Evolutionary conservation across 2,797 vertebrate genomes (phyloP).

Genomic region (Sylvia borin): DNA sequence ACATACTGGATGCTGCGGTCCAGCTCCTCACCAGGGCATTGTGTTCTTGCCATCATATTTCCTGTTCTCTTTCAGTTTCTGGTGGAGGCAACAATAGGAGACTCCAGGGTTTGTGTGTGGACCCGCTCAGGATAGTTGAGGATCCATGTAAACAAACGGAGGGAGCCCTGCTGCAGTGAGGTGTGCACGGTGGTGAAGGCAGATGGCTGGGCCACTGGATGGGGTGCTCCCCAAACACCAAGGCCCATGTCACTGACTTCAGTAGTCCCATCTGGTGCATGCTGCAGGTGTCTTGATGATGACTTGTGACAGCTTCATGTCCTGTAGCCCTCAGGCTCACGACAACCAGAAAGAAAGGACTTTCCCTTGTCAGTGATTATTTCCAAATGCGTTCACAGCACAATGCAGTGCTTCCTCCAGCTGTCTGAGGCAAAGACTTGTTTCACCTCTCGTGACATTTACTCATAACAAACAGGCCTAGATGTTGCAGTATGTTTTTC

Average conservation of each 20-base stretch:
- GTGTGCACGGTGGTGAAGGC: background rate
- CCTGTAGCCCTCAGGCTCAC: background rate
- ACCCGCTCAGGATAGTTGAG: background rate
- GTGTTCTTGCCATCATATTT: background rate
- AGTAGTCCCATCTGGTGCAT: background rate
- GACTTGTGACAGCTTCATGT: background rate
- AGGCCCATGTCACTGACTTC: background rate
- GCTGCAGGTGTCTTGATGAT: background rate
- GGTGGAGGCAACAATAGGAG: background rate
- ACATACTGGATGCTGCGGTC: background rate
- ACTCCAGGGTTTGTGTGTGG: background rate
- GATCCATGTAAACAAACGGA: background rate
- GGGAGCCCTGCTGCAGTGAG: background rate
- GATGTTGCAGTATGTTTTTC: slow-evolving; percentile 43
- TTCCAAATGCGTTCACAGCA: background rate
- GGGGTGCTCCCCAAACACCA: rapidly evolving
- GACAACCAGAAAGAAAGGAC: background rate
- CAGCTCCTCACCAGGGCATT: background rate
- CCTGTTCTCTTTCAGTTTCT: background rate
- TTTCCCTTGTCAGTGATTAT: background rate
- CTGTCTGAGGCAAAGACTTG: background rate
- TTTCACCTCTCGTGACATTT: slow-evolving; percentile 20
- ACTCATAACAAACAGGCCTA: background rate
- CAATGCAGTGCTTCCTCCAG: background rate
- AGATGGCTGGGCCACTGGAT: background rate